Evolutionary conservation across 2,888 invertebrate genomes (phyloP), one percentile per base, ranked within the genome.

Genomic region (Heliconius charithonia): DNA sequence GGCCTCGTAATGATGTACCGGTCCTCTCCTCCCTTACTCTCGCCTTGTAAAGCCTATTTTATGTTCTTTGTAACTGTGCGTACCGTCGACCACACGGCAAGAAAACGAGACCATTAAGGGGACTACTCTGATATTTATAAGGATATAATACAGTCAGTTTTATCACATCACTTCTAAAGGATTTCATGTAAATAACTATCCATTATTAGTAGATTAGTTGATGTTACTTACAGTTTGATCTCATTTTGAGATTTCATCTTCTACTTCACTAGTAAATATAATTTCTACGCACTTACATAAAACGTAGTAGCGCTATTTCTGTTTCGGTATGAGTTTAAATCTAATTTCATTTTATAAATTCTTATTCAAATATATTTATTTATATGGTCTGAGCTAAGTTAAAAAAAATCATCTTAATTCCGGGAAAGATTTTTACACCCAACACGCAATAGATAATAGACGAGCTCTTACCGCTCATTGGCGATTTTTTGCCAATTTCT

Each of bases 1-100:
- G 91, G 88, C 88, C 86, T 88, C 87, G 89, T 91, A 92, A 93
- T 92, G 93, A 91, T 89, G 90, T 87, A 87, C 88, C 87, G 88
- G 88, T 85, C 86, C 86, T 86, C 80, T 87, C 86, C 87, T 88
- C 87, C 87, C 86, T 85, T 84, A 85, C 85, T 84, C 81, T 85
- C 86, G 83, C 85, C 88, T 90, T 89, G 87, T 88, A 88, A 86
- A 89, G 85, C 86, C 88, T 88, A 90, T 90, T 92, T 89, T 89
- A 90, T 89, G 89, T 88, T 88, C 85, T 82, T 87, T 86, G 86
- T 87, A 84, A 85, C 85, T 79, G 81, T 80, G 81, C 76, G 71
- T 81, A 77, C 66, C 79, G 74, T 70, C 81, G 80, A 80, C 81
- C 81, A 77, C 76, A 80, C 67, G 74, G 76, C 25, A 67, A 77